phyloP scores from a whole-genome alignment of 2,888 invertebrate species.

The Sinodicranocentrus sp. region DNA sequence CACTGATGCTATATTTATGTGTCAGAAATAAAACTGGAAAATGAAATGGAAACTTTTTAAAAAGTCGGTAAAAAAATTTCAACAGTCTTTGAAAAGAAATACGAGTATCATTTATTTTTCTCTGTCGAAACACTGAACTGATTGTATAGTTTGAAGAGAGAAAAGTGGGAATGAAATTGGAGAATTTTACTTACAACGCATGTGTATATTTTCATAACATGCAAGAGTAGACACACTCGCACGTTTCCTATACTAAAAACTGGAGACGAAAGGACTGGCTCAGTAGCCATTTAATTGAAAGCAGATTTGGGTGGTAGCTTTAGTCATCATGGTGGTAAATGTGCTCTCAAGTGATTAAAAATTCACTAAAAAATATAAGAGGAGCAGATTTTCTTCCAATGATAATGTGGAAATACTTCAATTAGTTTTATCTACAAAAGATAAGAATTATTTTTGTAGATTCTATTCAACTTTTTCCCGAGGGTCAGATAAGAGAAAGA shows the following conservation, averaged over 20 bases:
- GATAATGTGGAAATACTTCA: neutral
- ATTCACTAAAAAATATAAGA: neutral
- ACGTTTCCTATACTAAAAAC: neutral
- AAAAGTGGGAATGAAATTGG: slow-evolving; percentile 47
- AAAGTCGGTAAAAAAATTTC: neutral
- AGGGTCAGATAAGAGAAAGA: neutral
- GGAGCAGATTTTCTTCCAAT: neutral
- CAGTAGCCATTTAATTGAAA: slow-evolving; percentile 46
- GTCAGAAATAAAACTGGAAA: slow-evolving; percentile 41
- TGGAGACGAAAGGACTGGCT: slow-evolving; percentile 26
- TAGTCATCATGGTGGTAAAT: slow-evolving; percentile 44
- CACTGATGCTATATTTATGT: neutral
- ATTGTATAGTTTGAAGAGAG: slow-evolving; percentile 50
- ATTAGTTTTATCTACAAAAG: neutral
- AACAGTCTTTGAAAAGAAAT: slow-evolving; percentile 8
- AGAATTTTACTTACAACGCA: slow-evolving; percentile 45
- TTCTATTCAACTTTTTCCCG: no score
- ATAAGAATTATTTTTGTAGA: neutral
- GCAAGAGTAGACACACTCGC: no score
- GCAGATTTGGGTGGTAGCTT: slow-evolving; percentile 52
- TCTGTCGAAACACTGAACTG: slow-evolving; percentile 11
- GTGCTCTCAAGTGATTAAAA: neutral
- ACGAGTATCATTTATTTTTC: slow-evolving; percentile 42
- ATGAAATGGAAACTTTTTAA: slow-evolving; percentile 49
- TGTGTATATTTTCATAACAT: slow-evolving; percentile 42